Conservation (phyloP, 64 coral and sea anemone genomes). For the Orbicella faveolata region DNA sequence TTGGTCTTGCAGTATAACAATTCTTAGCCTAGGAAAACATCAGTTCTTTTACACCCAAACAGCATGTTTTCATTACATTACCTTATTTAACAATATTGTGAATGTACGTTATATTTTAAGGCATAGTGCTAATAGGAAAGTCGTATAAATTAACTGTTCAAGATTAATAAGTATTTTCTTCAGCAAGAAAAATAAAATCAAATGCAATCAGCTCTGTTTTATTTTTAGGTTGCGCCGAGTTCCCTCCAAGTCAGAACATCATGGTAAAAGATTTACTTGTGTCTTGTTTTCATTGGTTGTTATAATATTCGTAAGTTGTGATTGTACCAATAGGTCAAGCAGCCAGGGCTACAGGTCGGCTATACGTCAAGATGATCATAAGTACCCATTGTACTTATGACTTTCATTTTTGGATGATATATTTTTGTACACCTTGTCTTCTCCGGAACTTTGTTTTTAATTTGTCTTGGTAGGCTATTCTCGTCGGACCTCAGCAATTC, state of each 20-base stretch:
- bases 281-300: not conserved
- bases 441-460: no score
- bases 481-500: slow-evolving; percentile 51
- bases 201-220: not conserved
- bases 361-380: no score
- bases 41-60: no score
- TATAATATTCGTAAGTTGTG: not conserved
- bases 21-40: not conserved
- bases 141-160: no score
- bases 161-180: not conserved
- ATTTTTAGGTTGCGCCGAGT: slow-evolving; percentile 37
- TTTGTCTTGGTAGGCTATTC: slow-evolving; percentile 38
- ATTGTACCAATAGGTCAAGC: not conserved
- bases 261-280: slow-evolving; percentile 15
- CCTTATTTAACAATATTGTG: no score
- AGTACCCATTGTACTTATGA: no score
- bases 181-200: not conserved
- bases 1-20: not conserved
- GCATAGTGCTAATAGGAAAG: no score
- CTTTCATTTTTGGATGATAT: no score
- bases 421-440: no score
- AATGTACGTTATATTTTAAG: no score
- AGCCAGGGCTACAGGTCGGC: no score
- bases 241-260: slow-evolving; percentile 35
- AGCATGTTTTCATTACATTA: no score